phyloP scores from a whole-genome alignment of 2,888 invertebrate genomes.

The Herminia tarsipennalis region DNA sequence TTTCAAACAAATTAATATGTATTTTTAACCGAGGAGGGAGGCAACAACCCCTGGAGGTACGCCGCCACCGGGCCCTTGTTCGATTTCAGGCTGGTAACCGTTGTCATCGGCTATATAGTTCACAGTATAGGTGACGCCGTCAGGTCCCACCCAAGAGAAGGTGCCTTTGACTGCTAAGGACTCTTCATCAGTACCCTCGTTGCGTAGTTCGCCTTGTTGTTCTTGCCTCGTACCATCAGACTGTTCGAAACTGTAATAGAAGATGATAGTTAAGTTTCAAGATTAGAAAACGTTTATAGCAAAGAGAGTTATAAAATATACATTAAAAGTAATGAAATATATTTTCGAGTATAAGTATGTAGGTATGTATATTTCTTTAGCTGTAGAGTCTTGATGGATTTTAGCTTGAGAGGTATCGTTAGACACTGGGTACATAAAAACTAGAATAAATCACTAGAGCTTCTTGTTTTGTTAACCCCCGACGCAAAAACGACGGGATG shows the following conservation, averaged over 20 bases:
- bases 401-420: too few relatives aligned
- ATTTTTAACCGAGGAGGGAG: conserved; percentile 35
- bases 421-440: too few relatives aligned
- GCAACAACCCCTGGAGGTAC: conserved; percentile 38
- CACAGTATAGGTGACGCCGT: conserved; percentile 72
- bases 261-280: too few relatives aligned
- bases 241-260: conserved; percentile 61
- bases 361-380: too few relatives aligned
- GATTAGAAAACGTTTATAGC: too few relatives aligned
- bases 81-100: conserved; percentile 70
- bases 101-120: conserved; percentile 78
- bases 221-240: conserved; percentile 74
- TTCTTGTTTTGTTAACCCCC: too few relatives aligned
- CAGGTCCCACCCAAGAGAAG: conserved; percentile 69
- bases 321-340: too few relatives aligned
- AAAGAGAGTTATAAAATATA: too few relatives aligned
- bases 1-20: background rate
- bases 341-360: too few relatives aligned
- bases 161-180: conserved; percentile 63
- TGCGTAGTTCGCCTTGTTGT: conserved; percentile 70
- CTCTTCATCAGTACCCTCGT: conserved; percentile 47
- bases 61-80: conserved; percentile 46
- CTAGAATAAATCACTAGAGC: too few relatives aligned
- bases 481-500: too few relatives aligned
- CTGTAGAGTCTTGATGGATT: too few relatives aligned